Evolutionary conservation across 2,888 invertebrate species (phyloP), one percentile per base, ranked within the genome.

Genomic region (Clitarchus hookeri): DNA sequence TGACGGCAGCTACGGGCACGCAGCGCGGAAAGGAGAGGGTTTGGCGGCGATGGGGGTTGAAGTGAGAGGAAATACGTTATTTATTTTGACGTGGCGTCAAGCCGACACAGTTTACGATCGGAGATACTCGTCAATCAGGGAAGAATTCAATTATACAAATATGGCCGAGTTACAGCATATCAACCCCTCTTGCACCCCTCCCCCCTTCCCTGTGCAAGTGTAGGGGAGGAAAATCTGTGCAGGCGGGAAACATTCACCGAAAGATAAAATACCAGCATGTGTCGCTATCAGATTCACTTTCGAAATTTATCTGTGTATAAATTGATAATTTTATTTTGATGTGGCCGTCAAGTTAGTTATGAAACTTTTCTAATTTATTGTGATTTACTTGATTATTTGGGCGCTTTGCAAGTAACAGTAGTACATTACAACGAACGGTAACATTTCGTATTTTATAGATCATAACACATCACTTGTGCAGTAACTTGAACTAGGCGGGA

Each of bases 111-210:
- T 82, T 27, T 82, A 82, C 27, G 82, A 82, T 82, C 27, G 82
- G 36, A 82, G 82, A 82, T 82, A 36, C 82, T 82, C 27, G 82
- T 82, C 82, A 82, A 82, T 82, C 27, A 36, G 82, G 44, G 36
- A 82, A 27, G 82, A 82, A 82, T 82, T 82, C 82, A 82, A 82
- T 82, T 36, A 82, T 44, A 82, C 82, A 82, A 44, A 82, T 82
- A 82, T 27, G 44, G 44, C 82, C 82, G 44, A 27, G 82, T 36
- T 82, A 82, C 82, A 19, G 27, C 44, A 82, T 82, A 27, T 65
- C 65, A 65, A 19, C 65, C 65, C 19, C 19, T 19, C 53, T 53
- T 19, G 4, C 19, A 2, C 53, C 2, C 12, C 53, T 0, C 53
- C 53, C 53, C 19, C 12, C 53, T 8, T 8, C 65, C 65, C 65